Conservation (phyloP, 64 coral and sea anemone genomes). For the Pachyseris speciosa region DNA sequence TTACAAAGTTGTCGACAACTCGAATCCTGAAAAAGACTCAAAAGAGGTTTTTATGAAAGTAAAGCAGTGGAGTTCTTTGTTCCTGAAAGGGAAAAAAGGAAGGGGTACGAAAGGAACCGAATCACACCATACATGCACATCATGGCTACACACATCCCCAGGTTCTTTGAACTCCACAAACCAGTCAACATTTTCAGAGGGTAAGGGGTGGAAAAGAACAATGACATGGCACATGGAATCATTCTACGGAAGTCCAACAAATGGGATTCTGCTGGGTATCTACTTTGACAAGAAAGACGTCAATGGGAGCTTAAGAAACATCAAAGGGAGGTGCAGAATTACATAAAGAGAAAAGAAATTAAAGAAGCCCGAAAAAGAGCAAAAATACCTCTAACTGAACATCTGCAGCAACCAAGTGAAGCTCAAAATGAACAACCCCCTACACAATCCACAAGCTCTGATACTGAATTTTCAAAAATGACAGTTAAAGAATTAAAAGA, state of each 20-base stretch:
- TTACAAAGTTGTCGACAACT: constrained; percentile 3
- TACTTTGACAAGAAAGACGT: constrained; percentile 15
- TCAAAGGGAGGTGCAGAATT: background rate
- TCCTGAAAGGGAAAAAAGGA: background rate
- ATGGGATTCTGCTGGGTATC: constrained; percentile 38
- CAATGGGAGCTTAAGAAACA: constrained; percentile 22
- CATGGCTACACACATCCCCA: constrained; percentile 27
- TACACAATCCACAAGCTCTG: too few relatives aligned
- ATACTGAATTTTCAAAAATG: background rate
- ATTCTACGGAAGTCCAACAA: constrained; percentile 43
- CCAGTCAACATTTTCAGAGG: constrained; percentile 40
- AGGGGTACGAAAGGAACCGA: constrained; percentile 5
- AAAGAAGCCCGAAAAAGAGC: background rate
- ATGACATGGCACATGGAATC: constrained; percentile 41
- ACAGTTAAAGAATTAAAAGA: background rate
- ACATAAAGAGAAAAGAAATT: background rate
- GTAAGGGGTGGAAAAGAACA: constrained; percentile 38
- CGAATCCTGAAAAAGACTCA: background rate
- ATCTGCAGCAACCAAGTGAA: too few relatives aligned
- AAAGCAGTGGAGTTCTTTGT: constrained; percentile 23
- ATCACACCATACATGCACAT: too few relatives aligned
- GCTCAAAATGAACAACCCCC: too few relatives aligned
- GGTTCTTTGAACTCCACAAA: constrained; percentile 14
- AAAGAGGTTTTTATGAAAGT: background rate
- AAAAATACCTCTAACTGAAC: background rate